Conservation (phyloP, 2,888 invertebrate species). For the Plemyria rubiginata region DNA sequence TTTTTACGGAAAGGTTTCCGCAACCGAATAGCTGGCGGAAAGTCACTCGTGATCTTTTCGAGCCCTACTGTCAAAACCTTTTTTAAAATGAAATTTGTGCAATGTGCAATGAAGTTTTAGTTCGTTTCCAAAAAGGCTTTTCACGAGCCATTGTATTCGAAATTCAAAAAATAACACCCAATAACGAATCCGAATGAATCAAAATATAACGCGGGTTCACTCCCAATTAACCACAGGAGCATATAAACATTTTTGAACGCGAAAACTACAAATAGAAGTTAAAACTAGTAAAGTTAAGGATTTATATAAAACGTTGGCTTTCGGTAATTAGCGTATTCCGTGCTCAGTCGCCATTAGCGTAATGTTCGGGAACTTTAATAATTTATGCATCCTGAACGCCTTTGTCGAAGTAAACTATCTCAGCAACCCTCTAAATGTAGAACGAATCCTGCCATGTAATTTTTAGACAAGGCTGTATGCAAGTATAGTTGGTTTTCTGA, state of each 20-base stretch:
- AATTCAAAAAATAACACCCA: too few species aligned
- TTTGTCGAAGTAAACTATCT: conserved; percentile 23
- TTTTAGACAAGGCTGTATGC: conserved; percentile 7
- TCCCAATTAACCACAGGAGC: too few species aligned
- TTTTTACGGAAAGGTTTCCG: too few species aligned
- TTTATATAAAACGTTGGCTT: conserved; percentile 28
- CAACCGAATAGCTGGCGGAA: too few species aligned
- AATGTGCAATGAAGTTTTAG: too few species aligned
- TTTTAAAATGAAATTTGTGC: too few species aligned
- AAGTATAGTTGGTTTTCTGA: conserved; percentile 1
- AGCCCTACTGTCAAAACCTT: too few species aligned
- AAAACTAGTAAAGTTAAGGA: conserved; percentile 24
- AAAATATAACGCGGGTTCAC: too few species aligned
- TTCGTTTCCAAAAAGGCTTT: too few species aligned
- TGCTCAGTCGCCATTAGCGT: conserved; percentile 41
- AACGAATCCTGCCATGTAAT: neutral
- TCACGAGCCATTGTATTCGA: too few species aligned
- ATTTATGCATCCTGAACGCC: conserved; percentile 25
- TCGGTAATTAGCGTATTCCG: conserved; percentile 48
- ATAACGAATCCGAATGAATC: too few species aligned
- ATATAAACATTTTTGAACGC: conserved; percentile 14
- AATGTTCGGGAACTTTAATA: conserved; percentile 18
- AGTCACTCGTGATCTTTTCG: too few species aligned
- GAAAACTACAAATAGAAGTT: conserved; percentile 20
- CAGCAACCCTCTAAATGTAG: neutral